Conservation (phyloP, 1,140 invertebrate genomes). For the Druon quercuslanigerum region DNA sequence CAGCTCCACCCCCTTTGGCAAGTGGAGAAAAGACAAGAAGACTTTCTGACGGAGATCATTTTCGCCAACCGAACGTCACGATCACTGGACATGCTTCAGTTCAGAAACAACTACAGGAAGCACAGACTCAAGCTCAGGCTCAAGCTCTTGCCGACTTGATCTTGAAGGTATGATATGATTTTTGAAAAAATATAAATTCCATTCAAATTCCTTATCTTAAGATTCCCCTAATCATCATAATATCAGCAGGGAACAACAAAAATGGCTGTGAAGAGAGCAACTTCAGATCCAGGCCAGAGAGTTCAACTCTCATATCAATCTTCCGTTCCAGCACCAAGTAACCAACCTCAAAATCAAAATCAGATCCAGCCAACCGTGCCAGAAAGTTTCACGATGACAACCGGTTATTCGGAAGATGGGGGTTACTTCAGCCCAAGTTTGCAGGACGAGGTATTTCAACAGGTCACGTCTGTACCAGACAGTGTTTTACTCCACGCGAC, state of each 20-base stretch:
- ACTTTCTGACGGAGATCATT: conserved; percentile 81
- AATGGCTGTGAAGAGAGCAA: conserved; percentile 81
- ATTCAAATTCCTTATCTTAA: background rate
- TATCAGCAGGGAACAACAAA: conserved; percentile 79
- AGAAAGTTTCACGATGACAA: conserved; percentile 77
- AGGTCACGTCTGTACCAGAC: conserved; percentile 79
- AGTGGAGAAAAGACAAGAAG: conserved; percentile 77
- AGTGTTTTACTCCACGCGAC: conserved; percentile 82
- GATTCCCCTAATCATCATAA: background rate
- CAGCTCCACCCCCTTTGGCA: conserved; percentile 77
- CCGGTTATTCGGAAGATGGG: conserved; percentile 80
- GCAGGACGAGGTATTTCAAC: conserved; percentile 87
- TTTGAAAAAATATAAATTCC: background rate
- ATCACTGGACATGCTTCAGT: conserved; percentile 66
- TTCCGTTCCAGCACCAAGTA: conserved; percentile 66
- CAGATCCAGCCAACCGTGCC: conserved; percentile 76
- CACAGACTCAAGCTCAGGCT: conserved; percentile 76
- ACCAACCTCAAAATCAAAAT: conserved; percentile 71
- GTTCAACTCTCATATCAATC: conserved; percentile 70
- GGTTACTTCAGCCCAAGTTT: conserved; percentile 84
- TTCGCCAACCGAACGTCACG: conserved; percentile 77
- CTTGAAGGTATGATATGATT: conserved; percentile 62
- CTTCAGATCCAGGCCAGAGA: conserved; percentile 81
- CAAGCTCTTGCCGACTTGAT: conserved; percentile 74
- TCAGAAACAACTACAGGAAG: conserved; percentile 77